Conservation (phyloP, 2,888 invertebrate species). For the Agrochola circellaris region DNA sequence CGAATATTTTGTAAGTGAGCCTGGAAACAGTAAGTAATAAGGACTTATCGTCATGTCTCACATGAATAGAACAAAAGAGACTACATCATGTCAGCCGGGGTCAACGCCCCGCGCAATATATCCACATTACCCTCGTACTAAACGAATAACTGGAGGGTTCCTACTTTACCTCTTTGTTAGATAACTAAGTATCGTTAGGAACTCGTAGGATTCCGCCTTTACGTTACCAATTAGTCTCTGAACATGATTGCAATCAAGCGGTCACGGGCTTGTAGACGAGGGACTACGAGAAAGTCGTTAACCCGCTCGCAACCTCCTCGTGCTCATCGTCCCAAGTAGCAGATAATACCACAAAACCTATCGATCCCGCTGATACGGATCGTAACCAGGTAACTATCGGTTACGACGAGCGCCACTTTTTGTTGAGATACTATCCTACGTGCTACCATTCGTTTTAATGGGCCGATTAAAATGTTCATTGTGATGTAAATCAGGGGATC, state of each 20-base stretch:
- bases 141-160: not conserved
- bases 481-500: constrained; percentile 65
- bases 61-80: constrained; percentile 22
- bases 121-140: constrained; percentile 20
- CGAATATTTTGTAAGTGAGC: not conserved
- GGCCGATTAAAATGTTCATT: constrained; percentile 73
- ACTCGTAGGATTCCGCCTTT: not conserved
- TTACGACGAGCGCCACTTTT: constrained; percentile 33
- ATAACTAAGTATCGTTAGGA: not conserved
- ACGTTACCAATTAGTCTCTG: constrained; percentile 22
- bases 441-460: constrained; percentile 64
- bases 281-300: constrained; percentile 40
- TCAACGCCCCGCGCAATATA: constrained; percentile 11
- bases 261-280: constrained; percentile 13
- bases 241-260: constrained; percentile 44
- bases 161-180: constrained; percentile 9
- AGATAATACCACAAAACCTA: not conserved
- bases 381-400: constrained; percentile 42
- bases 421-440: constrained; percentile 27
- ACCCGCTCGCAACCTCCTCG: not conserved
- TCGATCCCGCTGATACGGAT: constrained; percentile 11
- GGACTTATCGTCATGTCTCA: constrained; percentile 16
- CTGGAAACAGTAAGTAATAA: constrained; percentile 5
- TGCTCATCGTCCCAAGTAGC: not conserved
- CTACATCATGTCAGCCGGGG: constrained; percentile 7